Evolutionary conservation across 2,888 invertebrate species (phyloP).

Genomic region (Eremobia ochroleuca): DNA sequence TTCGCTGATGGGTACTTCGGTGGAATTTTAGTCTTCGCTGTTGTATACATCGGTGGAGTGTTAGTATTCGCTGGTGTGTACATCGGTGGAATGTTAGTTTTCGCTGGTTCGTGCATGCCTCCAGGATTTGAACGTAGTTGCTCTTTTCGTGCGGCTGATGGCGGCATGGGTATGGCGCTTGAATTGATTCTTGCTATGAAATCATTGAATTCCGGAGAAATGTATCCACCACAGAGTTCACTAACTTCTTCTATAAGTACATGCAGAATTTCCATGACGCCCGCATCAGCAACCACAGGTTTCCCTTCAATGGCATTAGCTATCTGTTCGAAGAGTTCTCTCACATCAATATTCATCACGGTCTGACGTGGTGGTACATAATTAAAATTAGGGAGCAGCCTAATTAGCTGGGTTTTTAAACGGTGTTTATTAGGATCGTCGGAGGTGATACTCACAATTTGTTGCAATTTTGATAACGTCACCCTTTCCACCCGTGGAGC

Average conservation of each 20-base stretch:
- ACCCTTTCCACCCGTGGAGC: neutral
- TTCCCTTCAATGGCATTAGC: slow-evolving; percentile 30
- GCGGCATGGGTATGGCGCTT: slow-evolving; percentile 13
- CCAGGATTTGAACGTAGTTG: neutral
- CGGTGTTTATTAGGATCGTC: neutral
- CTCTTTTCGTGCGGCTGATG: neutral
- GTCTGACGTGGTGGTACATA: neutral
- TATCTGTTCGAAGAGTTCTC: slow-evolving; percentile 15
- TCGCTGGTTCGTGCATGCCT: too few relatives aligned
- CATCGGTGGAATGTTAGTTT: neutral
- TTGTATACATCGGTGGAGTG: neutral
- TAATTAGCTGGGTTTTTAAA: neutral
- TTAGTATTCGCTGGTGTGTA: neutral
- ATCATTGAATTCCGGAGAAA: slow-evolving; percentile 5
- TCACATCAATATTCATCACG: slow-evolving; percentile 8
- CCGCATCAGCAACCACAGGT: slow-evolving; percentile 22
- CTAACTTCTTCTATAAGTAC: neutral
- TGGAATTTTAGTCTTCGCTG: neutral
- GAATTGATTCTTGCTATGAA: slow-evolving; percentile 11
- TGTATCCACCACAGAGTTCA: neutral
- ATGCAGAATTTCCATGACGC: slow-evolving; percentile 4
- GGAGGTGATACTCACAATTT: neutral
- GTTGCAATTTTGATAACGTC: neutral
- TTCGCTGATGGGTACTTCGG: neutral
- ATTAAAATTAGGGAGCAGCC: slow-evolving; percentile 1